phyloP scores from a whole-genome alignment of 30 jellyfish, hydroid and myxozoan genomes.

The Cassiopea andromeda region DNA sequence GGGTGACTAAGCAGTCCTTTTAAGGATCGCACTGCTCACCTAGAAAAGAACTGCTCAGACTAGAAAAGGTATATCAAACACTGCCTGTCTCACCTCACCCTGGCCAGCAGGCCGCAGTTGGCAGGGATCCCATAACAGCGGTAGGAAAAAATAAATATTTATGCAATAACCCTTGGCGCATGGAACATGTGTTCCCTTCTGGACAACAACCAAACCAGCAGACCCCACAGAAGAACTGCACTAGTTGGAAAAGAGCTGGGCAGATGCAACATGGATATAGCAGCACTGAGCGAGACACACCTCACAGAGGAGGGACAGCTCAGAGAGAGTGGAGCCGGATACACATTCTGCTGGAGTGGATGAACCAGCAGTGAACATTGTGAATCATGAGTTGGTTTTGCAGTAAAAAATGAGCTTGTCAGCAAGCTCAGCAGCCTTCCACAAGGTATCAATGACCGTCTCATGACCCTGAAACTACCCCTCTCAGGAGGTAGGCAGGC shows the following conservation, averaged over 20 bases:
- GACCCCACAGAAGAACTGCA: not conserved
- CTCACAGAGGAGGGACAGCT: conserved; percentile 13
- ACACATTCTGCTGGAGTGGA: not conserved
- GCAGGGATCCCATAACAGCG: conserved; percentile 13
- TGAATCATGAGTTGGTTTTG: conserved; percentile 48
- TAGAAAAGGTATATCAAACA: conserved; percentile 47
- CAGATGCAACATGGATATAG: conserved; percentile 22
- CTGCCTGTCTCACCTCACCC: conserved; percentile 22
- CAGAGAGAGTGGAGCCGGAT: not conserved
- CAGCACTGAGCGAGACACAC: conserved; percentile 52
- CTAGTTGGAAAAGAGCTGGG: conserved; percentile 10
- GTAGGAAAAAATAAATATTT: conserved; percentile 23
- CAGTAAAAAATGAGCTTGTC: conserved; percentile 22
- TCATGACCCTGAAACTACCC: conserved; percentile 60
- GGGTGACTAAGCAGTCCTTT: conserved; percentile 2
- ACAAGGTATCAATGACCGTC: conserved; percentile 44
- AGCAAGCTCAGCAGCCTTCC: conserved; percentile 16
- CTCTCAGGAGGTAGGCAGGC: conserved; percentile 7
- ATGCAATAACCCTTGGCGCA: conserved; percentile 1
- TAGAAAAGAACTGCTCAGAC: not conserved
- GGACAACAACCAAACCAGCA: conserved; percentile 4
- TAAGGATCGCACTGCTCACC: conserved; percentile 24
- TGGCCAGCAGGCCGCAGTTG: conserved; percentile 43
- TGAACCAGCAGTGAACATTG: not conserved
- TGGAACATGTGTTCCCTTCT: conserved; percentile 45